Evolutionary conservation across 1,140 invertebrate genomes (phyloP), one percentile per base, ranked within the genome.

Genomic region (Drosophila oshimai): DNA sequence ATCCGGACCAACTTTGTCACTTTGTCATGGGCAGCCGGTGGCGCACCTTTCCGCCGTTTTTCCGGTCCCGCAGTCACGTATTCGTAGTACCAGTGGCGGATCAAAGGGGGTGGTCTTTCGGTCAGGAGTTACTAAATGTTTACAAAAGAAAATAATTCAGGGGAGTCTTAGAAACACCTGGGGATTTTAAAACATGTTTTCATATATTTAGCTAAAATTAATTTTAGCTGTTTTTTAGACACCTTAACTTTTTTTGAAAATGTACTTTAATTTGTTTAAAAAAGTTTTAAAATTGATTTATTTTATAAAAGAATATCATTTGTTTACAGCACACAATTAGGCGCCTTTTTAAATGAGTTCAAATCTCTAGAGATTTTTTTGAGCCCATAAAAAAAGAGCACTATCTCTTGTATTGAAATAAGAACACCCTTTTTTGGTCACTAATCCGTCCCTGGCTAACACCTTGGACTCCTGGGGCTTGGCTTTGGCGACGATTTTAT

Each of bases 401-500:
- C 41, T 2, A 1, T n/a, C n/a, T n/a, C n/a, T n/a, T n/a, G n/a
- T n/a, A n/a, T n/a, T n/a, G n/a, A n/a, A n/a, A n/a, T n/a, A n/a
- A n/a, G n/a, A n/a, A n/a, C n/a, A n/a, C n/a, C n/a, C n/a, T n/a
- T n/a, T n/a, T n/a, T n/a, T n/a, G n/a, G n/a, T n/a, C 6, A 6
- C 9, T 4, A 0, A 15, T 24, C 7, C 53, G 71, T 24, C 33
- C 24, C 37, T 54, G 46, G 12, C 53, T 41, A 34, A 15, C 58
- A 44, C 58, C 53, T 34, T 22, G n/a, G 28, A 58, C 58, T 60
- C 51, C 12, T 12, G 58, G 58, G 58, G 53, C 60, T 62, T 58
- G 58, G 53, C 54, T 62, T 60, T 62, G 37, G 68, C 81, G 81
- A 86, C 81, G 79, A 86, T 86, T 86, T 86, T 86, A 86, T 86